Evolutionary conservation across 2,797 vertebrate genomes (phyloP).

Genomic region (Fistularia commersonii): DNA sequence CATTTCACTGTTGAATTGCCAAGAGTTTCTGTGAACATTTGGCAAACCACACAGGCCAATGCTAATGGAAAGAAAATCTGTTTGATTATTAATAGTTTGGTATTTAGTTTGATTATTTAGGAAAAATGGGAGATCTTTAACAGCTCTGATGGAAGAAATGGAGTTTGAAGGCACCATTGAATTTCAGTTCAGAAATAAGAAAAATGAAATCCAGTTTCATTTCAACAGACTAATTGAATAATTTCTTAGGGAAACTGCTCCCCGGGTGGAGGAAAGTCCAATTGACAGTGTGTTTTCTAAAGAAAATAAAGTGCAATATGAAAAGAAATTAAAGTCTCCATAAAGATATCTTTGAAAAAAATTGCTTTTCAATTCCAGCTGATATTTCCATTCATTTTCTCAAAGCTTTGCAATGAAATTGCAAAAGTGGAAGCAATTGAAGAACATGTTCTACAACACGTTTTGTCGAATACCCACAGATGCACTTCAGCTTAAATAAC

Average conservation of each 20-base stretch:
- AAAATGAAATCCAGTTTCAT: too few species aligned
- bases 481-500: slow-evolving; percentile 5
- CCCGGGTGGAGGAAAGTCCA: too few species aligned
- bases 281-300: too few species aligned
- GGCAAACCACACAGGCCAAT: background rate
- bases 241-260: too few species aligned
- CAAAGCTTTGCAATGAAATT: slow-evolving; percentile 33
- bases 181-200: too few species aligned
- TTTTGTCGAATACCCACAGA: slow-evolving; percentile 7
- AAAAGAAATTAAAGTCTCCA: too few species aligned
- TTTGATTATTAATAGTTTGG: background rate
- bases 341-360: background rate
- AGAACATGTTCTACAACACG: slow-evolving; percentile 23
- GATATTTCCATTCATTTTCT: slow-evolving; percentile 26
- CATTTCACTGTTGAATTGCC: slow-evolving; percentile 3
- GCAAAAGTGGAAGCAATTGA: slow-evolving; percentile 23
- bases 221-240: too few species aligned
- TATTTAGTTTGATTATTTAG: background rate
- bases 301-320: too few species aligned
- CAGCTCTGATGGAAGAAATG: too few species aligned
- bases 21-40: background rate
- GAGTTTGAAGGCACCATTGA: too few species aligned
- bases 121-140: too few species aligned
- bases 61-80: background rate
- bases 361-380: slow-evolving; percentile 6